These are phyloP conservation scores for Coptodon bakossiorum DNA, from an alignment of 2,113 vertebrate species.

Conservation along the genomic window DNA sequence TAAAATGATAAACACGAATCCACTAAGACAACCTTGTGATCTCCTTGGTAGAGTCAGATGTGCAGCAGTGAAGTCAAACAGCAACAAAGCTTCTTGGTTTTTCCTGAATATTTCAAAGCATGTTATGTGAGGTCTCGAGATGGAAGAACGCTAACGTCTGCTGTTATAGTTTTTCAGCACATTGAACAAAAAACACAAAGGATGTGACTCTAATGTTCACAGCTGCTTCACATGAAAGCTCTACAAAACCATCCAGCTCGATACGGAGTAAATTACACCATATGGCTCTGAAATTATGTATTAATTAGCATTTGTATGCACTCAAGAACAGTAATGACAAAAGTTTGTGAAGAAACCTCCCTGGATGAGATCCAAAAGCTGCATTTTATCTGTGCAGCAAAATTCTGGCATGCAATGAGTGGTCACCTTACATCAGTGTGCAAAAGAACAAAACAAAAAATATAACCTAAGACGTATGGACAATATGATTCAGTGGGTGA, in stretches of 20 bases:
- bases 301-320: constrained; percentile 27
- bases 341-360: neutral
- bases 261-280: neutral
- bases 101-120: neutral
- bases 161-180: neutral
- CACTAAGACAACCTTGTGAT: neutral
- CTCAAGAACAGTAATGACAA: neutral
- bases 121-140: neutral
- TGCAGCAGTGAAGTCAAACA: neutral
- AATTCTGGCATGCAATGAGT: constrained; percentile 17
- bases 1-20: neutral
- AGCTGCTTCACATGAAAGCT: neutral
- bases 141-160: neutral
- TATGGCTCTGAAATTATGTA: neutral
- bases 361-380: constrained; percentile 16
- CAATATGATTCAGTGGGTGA: constrained; percentile 11
- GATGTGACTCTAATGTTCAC: neutral
- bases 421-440: constrained; percentile 26
- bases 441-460: neutral
- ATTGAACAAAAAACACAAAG: neutral
- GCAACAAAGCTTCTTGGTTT: neutral
- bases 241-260: neutral
- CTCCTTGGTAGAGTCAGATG: neutral
- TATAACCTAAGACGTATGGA: neutral
- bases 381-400: constrained; percentile 13